Evolutionary conservation across 1,140 invertebrate species (phyloP).

Genomic region (Arion vulgaris): DNA sequence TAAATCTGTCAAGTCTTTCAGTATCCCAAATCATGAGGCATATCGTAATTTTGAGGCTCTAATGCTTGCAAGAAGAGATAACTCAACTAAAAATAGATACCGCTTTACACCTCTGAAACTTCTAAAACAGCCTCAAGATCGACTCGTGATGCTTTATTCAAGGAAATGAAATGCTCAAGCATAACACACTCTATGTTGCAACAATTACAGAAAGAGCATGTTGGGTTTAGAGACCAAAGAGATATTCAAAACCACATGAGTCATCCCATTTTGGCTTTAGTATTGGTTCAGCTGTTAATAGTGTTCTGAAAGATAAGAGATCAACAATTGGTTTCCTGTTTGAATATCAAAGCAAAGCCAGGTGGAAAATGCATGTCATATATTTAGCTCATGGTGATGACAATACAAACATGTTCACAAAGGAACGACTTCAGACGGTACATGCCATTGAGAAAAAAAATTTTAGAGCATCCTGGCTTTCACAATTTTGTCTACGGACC

Average conservation of each 20-base stretch:
- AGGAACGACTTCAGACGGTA: constrained; percentile 55
- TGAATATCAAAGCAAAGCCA: constrained; percentile 19
- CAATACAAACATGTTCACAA: constrained; percentile 63
- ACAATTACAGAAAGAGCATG: not conserved
- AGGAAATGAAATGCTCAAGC: not conserved
- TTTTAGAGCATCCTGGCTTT: constrained; percentile 56
- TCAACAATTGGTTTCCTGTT: constrained; percentile 19
- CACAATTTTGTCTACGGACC: constrained; percentile 61
- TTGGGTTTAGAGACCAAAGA: not conserved
- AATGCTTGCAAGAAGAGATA: constrained; percentile 50
- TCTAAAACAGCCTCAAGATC: not conserved
- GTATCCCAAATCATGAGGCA: constrained; percentile 64
- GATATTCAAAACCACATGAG: not conserved
- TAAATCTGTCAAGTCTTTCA: constrained; percentile 64
- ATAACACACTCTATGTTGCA: not conserved
- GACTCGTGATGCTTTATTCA: not conserved
- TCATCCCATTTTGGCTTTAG: not conserved
- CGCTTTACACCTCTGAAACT: too few relatives aligned
- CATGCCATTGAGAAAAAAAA: constrained; percentile 62
- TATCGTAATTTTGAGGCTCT: constrained; percentile 57
- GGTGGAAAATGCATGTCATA: constrained; percentile 49
- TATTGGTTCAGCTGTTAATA: not conserved
- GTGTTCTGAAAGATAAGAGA: constrained; percentile 6
- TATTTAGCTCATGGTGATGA: constrained; percentile 56
- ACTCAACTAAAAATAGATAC: constrained; percentile 7